These are phyloP conservation scores for Tanypteryx hageni DNA, from an alignment of 2,888 invertebrate species.

Conservation along the genomic window DNA sequence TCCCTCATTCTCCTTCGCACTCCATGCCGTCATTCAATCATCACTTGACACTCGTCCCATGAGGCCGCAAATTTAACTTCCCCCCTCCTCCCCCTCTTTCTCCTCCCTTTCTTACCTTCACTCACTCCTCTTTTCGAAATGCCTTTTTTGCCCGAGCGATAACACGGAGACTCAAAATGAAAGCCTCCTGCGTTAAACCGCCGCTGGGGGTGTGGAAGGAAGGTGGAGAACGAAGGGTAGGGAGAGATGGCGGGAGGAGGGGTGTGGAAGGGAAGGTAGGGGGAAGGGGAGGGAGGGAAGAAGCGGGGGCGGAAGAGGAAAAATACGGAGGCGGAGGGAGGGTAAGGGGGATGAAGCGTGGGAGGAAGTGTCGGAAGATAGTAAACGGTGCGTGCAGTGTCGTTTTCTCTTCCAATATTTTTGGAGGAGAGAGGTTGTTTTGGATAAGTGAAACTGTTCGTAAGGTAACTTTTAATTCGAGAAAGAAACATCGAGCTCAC, in stretches of 20 bases:
- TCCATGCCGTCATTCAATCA: conserved; percentile 46
- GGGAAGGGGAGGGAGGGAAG: not conserved
- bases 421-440: too few relatives aligned
- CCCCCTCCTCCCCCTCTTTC: not conserved
- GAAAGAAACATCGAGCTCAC: too few relatives aligned
- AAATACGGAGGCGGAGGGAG: not conserved
- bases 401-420: too few relatives aligned
- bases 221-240: not conserved
- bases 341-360: not conserved
- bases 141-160: not conserved
- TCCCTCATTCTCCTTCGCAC: not conserved
- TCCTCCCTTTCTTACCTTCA: not conserved
- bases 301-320: not conserved
- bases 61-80: conserved; percentile 50
- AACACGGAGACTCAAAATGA: not conserved
- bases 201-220: not conserved
- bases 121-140: not conserved
- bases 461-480: too few relatives aligned
- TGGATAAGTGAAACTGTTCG: too few relatives aligned
- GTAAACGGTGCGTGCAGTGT: too few relatives aligned
- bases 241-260: not conserved
- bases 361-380: too few relatives aligned
- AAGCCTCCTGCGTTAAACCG: not conserved
- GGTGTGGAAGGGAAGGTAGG: not conserved
- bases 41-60: conserved; percentile 57